These are phyloP conservation scores for Prionailurus bengalensis DNA, from an alignment of 2,113 vertebrate species.

Conservation along the genomic window DNA sequence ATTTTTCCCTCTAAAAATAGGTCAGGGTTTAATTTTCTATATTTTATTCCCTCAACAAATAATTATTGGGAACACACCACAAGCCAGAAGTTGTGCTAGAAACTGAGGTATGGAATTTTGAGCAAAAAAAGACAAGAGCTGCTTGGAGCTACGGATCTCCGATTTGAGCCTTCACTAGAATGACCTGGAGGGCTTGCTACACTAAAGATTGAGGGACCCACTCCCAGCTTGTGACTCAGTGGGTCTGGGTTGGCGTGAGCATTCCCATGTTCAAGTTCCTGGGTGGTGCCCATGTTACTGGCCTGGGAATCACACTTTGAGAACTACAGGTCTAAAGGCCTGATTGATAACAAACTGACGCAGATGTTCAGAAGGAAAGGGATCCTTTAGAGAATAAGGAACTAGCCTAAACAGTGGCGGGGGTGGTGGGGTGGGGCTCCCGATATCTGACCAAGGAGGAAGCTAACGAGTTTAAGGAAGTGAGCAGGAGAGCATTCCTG, in stretches of 20 bases:
- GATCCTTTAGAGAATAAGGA: not conserved
- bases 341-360: not conserved
- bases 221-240: not conserved
- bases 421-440: too few species aligned
- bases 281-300: not conserved
- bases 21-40: not conserved
- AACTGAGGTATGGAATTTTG: not conserved
- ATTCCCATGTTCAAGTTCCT: not conserved
- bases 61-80: not conserved
- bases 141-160: not conserved
- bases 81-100: not conserved
- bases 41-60: conserved; percentile 26
- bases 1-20: not conserved
- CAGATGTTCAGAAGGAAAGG: not conserved
- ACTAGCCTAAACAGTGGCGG: too few species aligned
- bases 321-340: not conserved
- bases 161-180: not conserved
- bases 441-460: not conserved
- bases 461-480: not conserved
- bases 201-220: too few species aligned
- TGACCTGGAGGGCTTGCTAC: not conserved
- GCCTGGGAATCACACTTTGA: not conserved
- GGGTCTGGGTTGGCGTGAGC: not conserved
- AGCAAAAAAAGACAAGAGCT: not conserved
- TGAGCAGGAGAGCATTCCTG: not conserved